Base-by-base conservation (phyloP, 2,113 vertebrate species). In the Ptilorrhoa leucosticta region DNA sequence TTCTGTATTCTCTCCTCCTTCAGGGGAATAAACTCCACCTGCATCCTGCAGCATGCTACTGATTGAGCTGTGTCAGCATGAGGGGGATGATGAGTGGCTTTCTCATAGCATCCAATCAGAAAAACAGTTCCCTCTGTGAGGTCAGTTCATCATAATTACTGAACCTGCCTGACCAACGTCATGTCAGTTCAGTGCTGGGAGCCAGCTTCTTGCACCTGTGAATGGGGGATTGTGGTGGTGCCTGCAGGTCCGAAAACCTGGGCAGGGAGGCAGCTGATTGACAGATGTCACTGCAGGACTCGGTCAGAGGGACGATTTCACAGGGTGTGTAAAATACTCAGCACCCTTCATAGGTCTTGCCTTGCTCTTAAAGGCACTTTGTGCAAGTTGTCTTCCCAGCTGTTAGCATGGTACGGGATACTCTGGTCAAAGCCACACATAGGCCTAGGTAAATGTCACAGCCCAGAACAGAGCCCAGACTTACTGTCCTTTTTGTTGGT, bases 291-390 rank as follows among this genome's bases (percentile, higher is more conserved):
- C 35, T 45, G 30, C 44, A 70, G 26, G 16, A 23, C 20, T 50
- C 0, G 0, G 48, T 51, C 61, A 90, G 76, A 53, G 31, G 31
- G 54, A 81, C 1, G 0, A 0, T 37, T 94, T 88, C 0, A 0
- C 31, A 57, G 22, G 13, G 22, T 28, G 30, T n/a, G 26, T 77
- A 30, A 87, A 66, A 87, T 24, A 75, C 14, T 61, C 53, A 51
- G 8, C 9, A 35, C 8, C 11, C 19, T 82, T n/a, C 15, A 9
- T 6, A 51, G 11, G 40, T 30, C 47, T 44, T 0, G 6, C 26
- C 57, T 79, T 68, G 18, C 48, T 65, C 53, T 65, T 57, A 56
- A 40, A 39, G 70, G 58, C 66, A 50, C 21, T 70, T 75, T 61
- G 22, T 64, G 42, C 1, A 2, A 72, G 28, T 21, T 45, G 35